Percentiles rank a stretch among this genome's conserved stretches.
phyloP scores from a whole-genome alignment of 2,888 invertebrate species.

The Habroteleia sp. region DNA sequence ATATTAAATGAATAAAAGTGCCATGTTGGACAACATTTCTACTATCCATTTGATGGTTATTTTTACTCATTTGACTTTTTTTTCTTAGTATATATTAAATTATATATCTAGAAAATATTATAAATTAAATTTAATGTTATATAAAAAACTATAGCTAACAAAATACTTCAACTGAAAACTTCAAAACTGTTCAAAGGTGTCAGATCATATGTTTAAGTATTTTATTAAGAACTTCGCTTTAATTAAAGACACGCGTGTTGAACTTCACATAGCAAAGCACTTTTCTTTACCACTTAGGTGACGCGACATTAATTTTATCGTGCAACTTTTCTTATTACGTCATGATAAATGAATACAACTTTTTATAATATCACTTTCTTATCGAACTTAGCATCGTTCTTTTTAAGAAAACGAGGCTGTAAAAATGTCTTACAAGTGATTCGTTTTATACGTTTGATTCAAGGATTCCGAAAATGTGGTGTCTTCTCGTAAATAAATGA shows the following conservation, averaged over 20 bases:
- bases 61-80: too few species aligned
- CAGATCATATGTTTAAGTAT: too few species aligned
- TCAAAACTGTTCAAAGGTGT: too few species aligned
- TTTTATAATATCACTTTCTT: too few species aligned
- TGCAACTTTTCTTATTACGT: slow-evolving; percentile 38
- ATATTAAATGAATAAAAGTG: too few species aligned
- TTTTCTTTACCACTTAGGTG: background rate
- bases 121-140: background rate
- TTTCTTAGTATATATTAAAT: too few species aligned
- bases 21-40: too few species aligned
- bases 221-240: slow-evolving; percentile 18
- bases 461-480: background rate
- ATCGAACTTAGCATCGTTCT: slow-evolving; percentile 1
- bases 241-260: slow-evolving; percentile 40
- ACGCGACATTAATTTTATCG: slow-evolving; percentile 33
- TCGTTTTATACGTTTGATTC: slow-evolving; percentile 2
- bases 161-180: slow-evolving; percentile 8
- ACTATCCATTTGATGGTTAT: too few species aligned
- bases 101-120: too few species aligned
- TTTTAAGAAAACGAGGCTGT: background rate
- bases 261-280: slow-evolving; percentile 23
- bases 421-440: background rate
- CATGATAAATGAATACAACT: slow-evolving; percentile 41
- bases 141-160: background rate
- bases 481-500: slow-evolving; percentile 10